Evolutionary conservation across 2,113 vertebrate species (phyloP).

Genomic region (Oreamnos americanus): DNA sequence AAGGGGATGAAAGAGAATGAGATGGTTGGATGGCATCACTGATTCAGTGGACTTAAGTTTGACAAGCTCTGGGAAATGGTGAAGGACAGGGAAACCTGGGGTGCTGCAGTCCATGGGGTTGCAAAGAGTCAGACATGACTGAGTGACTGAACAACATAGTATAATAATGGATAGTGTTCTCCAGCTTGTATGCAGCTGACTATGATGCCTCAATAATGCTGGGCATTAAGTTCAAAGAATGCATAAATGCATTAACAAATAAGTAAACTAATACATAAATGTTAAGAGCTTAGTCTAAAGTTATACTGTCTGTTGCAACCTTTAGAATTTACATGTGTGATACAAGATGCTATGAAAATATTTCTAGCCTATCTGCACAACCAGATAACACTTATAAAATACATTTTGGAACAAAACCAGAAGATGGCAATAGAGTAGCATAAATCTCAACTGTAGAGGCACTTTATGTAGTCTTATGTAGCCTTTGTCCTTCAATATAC

Average conservation of each 20-base stretch:
- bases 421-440: constrained; percentile 67
- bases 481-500: constrained; percentile 16
- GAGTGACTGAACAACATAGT: not conserved
- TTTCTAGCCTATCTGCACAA: not conserved
- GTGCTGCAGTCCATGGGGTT: not conserved
- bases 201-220: not conserved
- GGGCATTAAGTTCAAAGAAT: not conserved
- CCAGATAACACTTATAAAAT: not conserved
- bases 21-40: not conserved
- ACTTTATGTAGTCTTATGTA: not conserved
- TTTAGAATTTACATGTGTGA: not conserved
- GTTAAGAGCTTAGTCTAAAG: not conserved
- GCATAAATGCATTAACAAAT: not conserved
- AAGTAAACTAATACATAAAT: not conserved
- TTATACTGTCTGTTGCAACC: not conserved
- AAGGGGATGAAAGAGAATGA: not conserved
- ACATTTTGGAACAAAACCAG: constrained; percentile 47
- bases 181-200: not conserved
- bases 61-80: not conserved
- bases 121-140: not conserved
- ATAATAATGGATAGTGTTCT: not conserved
- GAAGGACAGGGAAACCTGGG: not conserved
- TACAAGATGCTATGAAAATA: not conserved
- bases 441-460: not conserved
- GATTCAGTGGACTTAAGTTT: not conserved